Base-by-base conservation (phyloP, 2,888 invertebrate species). In the Stramonita haemastoma region DNA sequence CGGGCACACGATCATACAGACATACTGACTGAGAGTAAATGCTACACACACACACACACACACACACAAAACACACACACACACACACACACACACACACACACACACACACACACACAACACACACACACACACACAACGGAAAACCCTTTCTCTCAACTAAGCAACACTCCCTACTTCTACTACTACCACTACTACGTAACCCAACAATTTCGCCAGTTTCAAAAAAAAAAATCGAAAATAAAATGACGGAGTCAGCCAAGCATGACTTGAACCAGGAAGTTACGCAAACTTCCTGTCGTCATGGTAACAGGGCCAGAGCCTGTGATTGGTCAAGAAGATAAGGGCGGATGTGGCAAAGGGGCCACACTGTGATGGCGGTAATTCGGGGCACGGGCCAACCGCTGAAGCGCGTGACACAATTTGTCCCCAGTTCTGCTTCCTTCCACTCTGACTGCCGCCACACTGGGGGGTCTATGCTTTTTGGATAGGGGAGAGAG, bases 241-340 rank as follows among this genome's bases (percentile, higher is more conserved):
- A 46, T 46, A 46, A 46, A 46, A 46, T 46, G n/a, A 73, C 5
- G 73, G 73, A 73, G 11, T 11, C 73, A 73, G 6, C 6, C 73
- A 73, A 11, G 26, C 73, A n/a, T 73, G n/a, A 73, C 11, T 5
- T n/a, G 13, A 73, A 73, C 73, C n/a, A 46, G n/a, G 26, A 73
- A n/a, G n/a, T 73, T 73, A 73, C 73, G 73, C 73, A 26, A n/a
- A n/a, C n/a, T 73, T 73, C 26, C n/a, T n/a, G 73, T 73, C 73
- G 73, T 73, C 73, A 73, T 73, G n/a, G 73, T 73, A 73, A 73
- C 73, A n/a, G 73, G 8, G 11, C 11, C 22, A 73, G n/a, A 26
- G n/a, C 26, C n/a, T n/a, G 73, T n/a, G 73, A 73, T 73, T 73
- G 73, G 73, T 73, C 73, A 73, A n/a, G 73, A n/a, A 73, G 73